Evolutionary conservation across 2,113 vertebrate genomes (phyloP).

Genomic region (Perca fluviatilis): DNA sequence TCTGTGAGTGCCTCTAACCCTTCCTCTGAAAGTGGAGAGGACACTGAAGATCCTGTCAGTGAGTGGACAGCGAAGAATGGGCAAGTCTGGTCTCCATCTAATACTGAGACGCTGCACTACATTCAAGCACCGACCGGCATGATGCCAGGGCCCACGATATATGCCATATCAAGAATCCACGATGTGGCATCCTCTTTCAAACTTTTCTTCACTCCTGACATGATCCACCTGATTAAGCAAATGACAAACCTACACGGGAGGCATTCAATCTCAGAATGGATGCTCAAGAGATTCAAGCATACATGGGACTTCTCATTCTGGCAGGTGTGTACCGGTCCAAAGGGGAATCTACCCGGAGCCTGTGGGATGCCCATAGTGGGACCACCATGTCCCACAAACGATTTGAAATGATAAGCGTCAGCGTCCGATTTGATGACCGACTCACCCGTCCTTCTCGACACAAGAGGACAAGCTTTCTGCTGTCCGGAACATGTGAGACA

Average conservation of each 20-base stretch:
- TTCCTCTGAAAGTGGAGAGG: no score
- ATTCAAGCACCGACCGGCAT: no score
- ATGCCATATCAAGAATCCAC: no score
- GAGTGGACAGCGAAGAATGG: no score
- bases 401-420: not conserved
- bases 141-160: no score
- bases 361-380: conserved; percentile 35
- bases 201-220: no score
- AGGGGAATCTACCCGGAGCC: conserved; percentile 3
- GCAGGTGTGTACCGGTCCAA: conserved; percentile 23
- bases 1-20: no score
- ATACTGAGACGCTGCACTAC: no score
- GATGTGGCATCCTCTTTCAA: no score
- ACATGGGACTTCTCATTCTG: conserved; percentile 36
- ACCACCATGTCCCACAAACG: conserved; percentile 35
- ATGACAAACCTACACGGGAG: not conserved
- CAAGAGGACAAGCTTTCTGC: not conserved
- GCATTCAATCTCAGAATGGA: not conserved
- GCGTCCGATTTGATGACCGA: not conserved
- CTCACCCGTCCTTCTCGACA: not conserved
- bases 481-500: not conserved
- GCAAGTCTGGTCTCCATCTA: no score
- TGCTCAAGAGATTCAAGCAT: not conserved
- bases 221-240: not conserved
- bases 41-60: no score